Base-by-base conservation (phyloP, 2,797 vertebrate genomes). In the Parambassis ranga region DNA sequence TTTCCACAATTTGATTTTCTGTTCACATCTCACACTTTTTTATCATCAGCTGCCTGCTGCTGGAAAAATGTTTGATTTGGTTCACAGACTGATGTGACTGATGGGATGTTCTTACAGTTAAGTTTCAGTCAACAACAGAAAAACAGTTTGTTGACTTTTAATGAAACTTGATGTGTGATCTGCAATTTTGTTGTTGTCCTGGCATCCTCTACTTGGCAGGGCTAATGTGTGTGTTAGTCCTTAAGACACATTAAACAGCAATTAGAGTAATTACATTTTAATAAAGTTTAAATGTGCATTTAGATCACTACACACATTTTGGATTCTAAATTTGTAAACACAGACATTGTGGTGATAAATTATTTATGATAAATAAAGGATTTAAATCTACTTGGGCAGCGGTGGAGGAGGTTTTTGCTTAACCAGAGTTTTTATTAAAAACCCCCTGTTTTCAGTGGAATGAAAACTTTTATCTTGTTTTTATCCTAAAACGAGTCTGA, bases 231-330 rank as follows among this genome's bases (percentile, higher is more conserved):
- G 4, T 41, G 7, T 15, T 10, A 1, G n/a, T 38, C 3, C 19
- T 41, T 28, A 19, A 41, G 2, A 26, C 4, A n/a, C 28, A 52
- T 57, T 37, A 33, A 14, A 22, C 26, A 62, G 20, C 41, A 62
- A 44, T 71, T 66, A 47, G 3, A 37, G 46, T 56, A 63, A 69
- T 52, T 63, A 2, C 7, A 56, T 32, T 56, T 43, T 43, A 49
- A 51, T 55, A 6, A 31, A 24, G 13, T 30, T 13, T 13, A 38
- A 51, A 63, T 23, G 18, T 13, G 11, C 13, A 10, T 22, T 10
- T 30, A 36, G 2, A 50, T 38, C 6, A 14, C 15, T 7, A 8
- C 8, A 30, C 4, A 33, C 11, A 1, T 4, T 33, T 23, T 49
- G 5, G 18, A 35, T 9, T 31, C 46, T 13, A 46, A 61, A 7